Percentiles rank a stretch among this genome's conserved stretches.
Evolutionary conservation across 2,888 invertebrate genomes (phyloP).

Genomic region (Hirtodrosophila trivittata): DNA sequence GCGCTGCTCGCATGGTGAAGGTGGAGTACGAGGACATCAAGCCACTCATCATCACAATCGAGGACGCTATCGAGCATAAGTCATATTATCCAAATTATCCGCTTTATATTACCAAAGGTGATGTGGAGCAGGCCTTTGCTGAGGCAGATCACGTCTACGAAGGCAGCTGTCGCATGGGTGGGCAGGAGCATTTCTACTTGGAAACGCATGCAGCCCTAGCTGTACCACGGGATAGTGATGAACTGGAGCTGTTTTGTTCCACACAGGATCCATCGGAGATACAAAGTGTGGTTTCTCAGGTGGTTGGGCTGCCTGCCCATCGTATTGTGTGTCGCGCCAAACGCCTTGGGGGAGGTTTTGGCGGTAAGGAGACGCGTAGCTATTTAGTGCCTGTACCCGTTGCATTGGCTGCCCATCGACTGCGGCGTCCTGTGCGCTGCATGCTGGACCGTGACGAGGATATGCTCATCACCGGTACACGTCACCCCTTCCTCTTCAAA

Average conservation of each 20-base stretch:
- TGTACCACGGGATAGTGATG: constrained; percentile 91
- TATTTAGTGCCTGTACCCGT: constrained; percentile 88
- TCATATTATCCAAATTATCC: constrained; percentile 88
- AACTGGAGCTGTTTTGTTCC: constrained; percentile 92
- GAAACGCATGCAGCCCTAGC: constrained; percentile 92
- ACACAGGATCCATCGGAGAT: constrained; percentile 93
- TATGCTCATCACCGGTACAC: constrained; percentile 93
- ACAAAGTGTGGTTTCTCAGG: constrained; percentile 88
- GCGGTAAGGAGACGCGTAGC: constrained; percentile 95
- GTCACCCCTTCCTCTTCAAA: constrained; percentile 94
- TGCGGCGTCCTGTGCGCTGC: constrained; percentile 91
- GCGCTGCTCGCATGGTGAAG: constrained; percentile 91
- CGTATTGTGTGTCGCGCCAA: constrained; percentile 91
- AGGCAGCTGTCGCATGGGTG: constrained; percentile 92
- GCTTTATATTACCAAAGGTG: constrained; percentile 87
- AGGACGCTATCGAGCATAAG: constrained; percentile 92
- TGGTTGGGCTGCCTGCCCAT: constrained; percentile 89
- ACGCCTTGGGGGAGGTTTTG: constrained; percentile 97
- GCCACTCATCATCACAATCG: constrained; percentile 93
- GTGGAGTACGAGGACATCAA: constrained; percentile 92
- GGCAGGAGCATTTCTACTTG: constrained; percentile 98
- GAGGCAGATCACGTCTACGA: constrained; percentile 90
- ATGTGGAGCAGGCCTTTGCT: constrained; percentile 88
- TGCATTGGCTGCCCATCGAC: constrained; percentile 91
- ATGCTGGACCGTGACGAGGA: constrained; percentile 97